Conservation (phyloP, 2,797 vertebrate species). For the Thripadectes ignobilis region DNA sequence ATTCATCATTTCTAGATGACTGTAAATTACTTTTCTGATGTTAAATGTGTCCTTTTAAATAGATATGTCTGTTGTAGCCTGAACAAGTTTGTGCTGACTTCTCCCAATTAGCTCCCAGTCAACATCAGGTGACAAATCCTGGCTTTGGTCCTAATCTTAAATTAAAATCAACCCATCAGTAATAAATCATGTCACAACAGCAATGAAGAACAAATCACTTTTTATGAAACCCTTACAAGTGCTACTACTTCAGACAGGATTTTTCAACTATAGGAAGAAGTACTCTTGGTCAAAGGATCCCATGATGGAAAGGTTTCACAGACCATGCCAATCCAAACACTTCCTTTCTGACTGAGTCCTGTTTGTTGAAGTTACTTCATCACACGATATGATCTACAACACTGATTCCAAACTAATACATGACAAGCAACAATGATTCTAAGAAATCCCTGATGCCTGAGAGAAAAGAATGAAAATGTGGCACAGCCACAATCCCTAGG, state of each 20-base stretch:
- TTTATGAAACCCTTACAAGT: neutral
- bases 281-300: neutral
- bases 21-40: neutral
- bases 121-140: neutral
- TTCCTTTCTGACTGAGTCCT: fast-evolving
- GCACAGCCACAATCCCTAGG: neutral
- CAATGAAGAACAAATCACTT: neutral
- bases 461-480: neutral
- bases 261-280: neutral
- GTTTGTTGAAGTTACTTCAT: neutral
- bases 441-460: neutral
- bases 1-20: neutral
- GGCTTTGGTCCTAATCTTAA: neutral
- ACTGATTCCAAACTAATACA: neutral
- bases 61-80: neutral
- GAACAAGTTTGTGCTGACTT: neutral
- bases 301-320: neutral
- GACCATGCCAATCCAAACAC: neutral
- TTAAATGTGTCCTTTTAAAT: neutral
- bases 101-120: neutral
- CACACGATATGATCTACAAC: neutral
- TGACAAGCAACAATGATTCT: fast-evolving
- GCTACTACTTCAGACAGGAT: neutral
- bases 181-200: neutral
- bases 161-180: neutral